These are phyloP conservation scores for Odontamblyopus rebecca DNA, from an alignment of 2,797 vertebrate genomes.

Conservation along the genomic window DNA sequence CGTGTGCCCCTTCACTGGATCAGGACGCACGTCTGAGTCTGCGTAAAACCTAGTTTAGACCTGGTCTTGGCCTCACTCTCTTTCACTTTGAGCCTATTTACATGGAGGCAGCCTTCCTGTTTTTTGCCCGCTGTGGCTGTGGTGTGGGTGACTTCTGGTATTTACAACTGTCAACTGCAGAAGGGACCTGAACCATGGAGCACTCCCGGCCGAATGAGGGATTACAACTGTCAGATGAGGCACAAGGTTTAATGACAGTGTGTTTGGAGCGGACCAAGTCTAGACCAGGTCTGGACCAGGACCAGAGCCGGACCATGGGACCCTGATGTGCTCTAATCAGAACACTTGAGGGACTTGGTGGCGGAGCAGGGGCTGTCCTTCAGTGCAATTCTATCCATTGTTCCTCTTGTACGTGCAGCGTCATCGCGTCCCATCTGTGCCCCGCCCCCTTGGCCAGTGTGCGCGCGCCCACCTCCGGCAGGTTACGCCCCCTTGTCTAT, in stretches of 20 bases:
- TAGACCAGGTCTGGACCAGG: background rate
- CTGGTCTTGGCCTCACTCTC: background rate
- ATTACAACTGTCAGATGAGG: background rate
- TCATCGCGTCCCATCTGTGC: slow-evolving; percentile 45
- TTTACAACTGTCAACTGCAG: background rate
- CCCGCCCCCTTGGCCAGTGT: slow-evolving; percentile 9
- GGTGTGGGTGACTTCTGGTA: background rate
- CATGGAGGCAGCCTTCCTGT: background rate
- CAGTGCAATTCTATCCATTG: slow-evolving; percentile 74
- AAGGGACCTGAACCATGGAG: background rate
- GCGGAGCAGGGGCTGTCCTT: slow-evolving; percentile 55
- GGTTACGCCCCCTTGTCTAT: slow-evolving; percentile 75
- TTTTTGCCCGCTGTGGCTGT: background rate
- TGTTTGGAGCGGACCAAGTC: background rate
- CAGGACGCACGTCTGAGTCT: background rate
- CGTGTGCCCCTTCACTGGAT: too few species aligned
- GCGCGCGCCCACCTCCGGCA: slow-evolving; percentile 17
- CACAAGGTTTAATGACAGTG: background rate
- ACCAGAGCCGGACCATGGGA: background rate
- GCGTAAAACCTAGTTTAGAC: background rate
- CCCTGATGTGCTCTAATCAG: background rate
- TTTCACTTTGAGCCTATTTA: background rate
- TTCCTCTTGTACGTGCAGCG: slow-evolving; percentile 65
- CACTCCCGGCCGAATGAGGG: background rate
- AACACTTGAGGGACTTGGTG: background rate